Percentiles rank a stretch among this genome's conserved stretches.
Evolutionary conservation across 2,113 vertebrate genomes (phyloP).

Genomic region (Cynocephalus volans): DNA sequence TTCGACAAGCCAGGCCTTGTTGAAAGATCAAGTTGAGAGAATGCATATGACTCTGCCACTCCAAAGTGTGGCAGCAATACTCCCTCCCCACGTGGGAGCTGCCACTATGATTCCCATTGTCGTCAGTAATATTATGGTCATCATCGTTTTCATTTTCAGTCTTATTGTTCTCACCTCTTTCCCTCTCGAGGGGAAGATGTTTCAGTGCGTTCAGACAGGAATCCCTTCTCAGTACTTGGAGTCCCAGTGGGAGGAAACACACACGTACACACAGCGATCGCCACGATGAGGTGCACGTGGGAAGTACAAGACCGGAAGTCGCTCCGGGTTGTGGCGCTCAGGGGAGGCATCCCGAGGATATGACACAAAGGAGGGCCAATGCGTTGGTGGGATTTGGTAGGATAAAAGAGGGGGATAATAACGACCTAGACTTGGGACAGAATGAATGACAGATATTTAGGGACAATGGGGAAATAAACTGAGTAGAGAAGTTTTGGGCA

Average conservation of each 20-base stretch:
- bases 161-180: not conserved
- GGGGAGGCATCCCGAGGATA: not conserved
- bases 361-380: not conserved
- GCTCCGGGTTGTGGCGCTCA: accelerated
- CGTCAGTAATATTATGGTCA: accelerated
- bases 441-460: not conserved
- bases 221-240: not conserved
- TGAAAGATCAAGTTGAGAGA: not conserved
- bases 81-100: accelerated
- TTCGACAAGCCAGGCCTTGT: not conserved
- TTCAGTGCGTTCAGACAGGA: slow-evolving; percentile 9
- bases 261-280: not conserved
- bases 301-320: not conserved
- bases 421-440: not conserved
- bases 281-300: accelerated
- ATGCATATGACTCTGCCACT: accelerated
- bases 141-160: not conserved
- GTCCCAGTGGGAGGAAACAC: not conserved
- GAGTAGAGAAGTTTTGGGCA: not conserved
- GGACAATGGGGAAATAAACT: not conserved
- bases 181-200: not conserved
- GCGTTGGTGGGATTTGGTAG: not conserved
- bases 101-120: too few relatives aligned
- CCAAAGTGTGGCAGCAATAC: accelerated
- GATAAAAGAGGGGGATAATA: not conserved